Base-by-base conservation (phyloP, 2,888 invertebrate species). In the Eupsilia transversa region DNA sequence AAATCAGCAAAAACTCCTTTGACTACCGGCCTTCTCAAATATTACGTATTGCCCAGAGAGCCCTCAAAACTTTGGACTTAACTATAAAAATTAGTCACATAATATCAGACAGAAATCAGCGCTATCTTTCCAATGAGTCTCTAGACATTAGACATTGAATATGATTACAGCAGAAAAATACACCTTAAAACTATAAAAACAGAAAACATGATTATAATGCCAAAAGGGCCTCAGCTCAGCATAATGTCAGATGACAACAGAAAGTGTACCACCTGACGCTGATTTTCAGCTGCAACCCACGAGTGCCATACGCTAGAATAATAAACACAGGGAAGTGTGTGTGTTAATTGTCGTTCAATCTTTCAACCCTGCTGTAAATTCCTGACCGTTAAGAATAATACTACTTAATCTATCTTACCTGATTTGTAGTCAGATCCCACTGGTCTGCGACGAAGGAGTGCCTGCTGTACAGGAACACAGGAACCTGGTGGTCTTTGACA, bases 351-450 rank as follows among this genome's bases (percentile, higher is more conserved):
- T 33, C 20, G 4, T 33, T 20, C 12, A 64, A 68, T 23, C 12
- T 3, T 20, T 20, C 9, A 49, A 49, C 0, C 23, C 23, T 38
- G 38, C 23, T 2, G 27, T 27, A 27, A 43, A 0, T 30, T 43
- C 23, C 30, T 23, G 27, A 23, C 12, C 7, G 20, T 14, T 46
- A 3, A 41, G 30, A 46, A 3, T 30, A 14, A 27, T 27, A 10
- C 27, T 20, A n/a, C n/a, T n/a, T n/a, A 65, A 2, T 12, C 14
- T 33, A 20, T 85, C 90, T 89, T 80, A 98, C 98, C 97, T 98
- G 98, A 89, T 98, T 98, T 1, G 98, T 98, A 30, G 98, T 98
- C 72, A 98, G 97, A 92, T 98, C 98, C 98, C 98, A 98, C 87
- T 98, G 97, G 88, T 97, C 97, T 0, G 96, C 96, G 54, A 97